Base-by-base conservation (phyloP, 2,888 invertebrate species). In the Amblyjoppa fuscipennis region DNA sequence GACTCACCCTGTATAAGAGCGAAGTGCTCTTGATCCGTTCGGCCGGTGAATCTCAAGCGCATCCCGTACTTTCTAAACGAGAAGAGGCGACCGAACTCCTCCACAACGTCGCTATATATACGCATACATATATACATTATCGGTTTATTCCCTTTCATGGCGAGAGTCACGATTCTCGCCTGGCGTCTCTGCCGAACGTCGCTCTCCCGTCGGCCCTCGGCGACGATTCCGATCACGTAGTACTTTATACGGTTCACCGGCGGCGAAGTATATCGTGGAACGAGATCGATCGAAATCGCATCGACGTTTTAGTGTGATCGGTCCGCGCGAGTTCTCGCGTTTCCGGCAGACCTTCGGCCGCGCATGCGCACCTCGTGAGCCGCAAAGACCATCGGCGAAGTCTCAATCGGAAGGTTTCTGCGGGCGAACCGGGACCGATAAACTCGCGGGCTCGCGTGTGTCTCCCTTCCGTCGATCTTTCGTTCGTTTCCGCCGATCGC, bases 41-140 rank as follows among this genome's bases (percentile, higher is more conserved):
- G 56, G 69, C 82, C 66, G 66, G 51, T 76, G 66, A 38, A 79
- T 70, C 76, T 41, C 31, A 20, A 59, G 82, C 78, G 75, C 82
- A 79, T 82, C 82, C 78, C 74, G 78, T 70, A 85, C 85, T 85
- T 85, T 85, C 85, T 85, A 85, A 85, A 82, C 79, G 82, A 82
- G 74, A 68, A 59, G 34, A 69, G 56, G 31, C 82, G 75, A 82
- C 79, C 77, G 75, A 79, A 83, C 79, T 76, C 31, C 70, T 25
- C 73, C 64, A 61, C 66, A 68, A 28, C 61, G 45, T 41, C 11
- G 31, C 28, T 53, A n/a, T 78, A 69, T 61, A 74, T 45, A 41
- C 31, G 45, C 68, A 69, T 83, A 69, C 70, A 82, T 45, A 45
- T 45, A 45, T 45, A 61, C 28, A 77, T 16, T 68, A 76, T 75